phyloP scores from a whole-genome alignment of 2,797 vertebrate species.

The Podarcis siculus region DNA sequence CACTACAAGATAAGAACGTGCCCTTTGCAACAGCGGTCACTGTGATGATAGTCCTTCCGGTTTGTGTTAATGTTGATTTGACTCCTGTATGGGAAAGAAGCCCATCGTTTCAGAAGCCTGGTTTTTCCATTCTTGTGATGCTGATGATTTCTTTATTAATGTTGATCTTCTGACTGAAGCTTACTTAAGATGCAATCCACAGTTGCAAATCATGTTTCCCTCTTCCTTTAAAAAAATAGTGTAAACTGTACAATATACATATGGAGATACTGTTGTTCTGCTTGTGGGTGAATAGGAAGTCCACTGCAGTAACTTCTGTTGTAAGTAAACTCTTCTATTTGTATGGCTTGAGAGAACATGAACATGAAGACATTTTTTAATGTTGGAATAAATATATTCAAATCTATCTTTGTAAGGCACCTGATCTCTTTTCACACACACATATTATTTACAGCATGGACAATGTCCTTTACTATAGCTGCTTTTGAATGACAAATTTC shows the following conservation, averaged over 20 bases:
- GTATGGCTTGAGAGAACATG: not conserved
- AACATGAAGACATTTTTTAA: not conserved
- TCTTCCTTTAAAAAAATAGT: not conserved
- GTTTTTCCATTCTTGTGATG: not conserved
- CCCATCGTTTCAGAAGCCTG: not conserved
- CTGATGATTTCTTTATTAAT: not conserved
- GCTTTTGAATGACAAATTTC: not conserved
- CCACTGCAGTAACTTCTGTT: not conserved
- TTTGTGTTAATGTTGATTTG: not conserved
- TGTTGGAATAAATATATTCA: not conserved
- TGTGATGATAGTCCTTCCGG: not conserved
- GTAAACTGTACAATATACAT: not conserved
- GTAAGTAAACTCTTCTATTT: not conserved
- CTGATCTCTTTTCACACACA: not conserved
- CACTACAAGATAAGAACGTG: not conserved
- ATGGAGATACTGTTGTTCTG: not conserved
- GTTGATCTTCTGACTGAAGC: not conserved
- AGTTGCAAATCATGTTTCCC: not conserved
- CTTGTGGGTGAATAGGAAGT: not conserved
- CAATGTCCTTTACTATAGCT: not conserved
- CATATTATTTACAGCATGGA: not conserved
- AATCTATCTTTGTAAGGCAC: not conserved
- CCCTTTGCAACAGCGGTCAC: not conserved
- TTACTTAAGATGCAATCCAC: not conserved
- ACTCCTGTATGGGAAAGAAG: not conserved